These are phyloP conservation scores for Gopherus flavomarginatus DNA, from an alignment of 2,113 vertebrate species.

Conservation along the genomic window DNA sequence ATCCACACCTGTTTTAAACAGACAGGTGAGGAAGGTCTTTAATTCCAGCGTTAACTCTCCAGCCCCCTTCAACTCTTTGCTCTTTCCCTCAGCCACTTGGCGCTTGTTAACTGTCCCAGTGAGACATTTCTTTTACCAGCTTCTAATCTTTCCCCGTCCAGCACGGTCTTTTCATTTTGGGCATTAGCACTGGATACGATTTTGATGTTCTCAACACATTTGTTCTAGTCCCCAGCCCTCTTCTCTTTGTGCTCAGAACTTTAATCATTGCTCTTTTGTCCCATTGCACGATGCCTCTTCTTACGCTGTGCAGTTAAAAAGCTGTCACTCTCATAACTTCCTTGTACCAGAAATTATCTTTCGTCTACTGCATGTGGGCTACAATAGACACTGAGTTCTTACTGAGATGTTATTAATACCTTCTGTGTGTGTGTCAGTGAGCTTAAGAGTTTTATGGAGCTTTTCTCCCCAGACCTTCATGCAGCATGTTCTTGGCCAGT, in stretches of 20 bases:
- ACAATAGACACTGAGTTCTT: slow-evolving; percentile 52
- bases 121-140: background rate
- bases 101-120: slow-evolving; percentile 11
- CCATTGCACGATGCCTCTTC: slow-evolving; percentile 36
- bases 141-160: background rate
- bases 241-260: slow-evolving; percentile 38
- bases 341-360: slow-evolving; percentile 73
- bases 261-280: slow-evolving; percentile 60
- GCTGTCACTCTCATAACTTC: slow-evolving; percentile 59
- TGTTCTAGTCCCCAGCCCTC: background rate
- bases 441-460: slow-evolving; percentile 54
- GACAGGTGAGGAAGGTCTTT: background rate
- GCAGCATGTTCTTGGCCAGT: fast-evolving
- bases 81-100: background rate
- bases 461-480: slow-evolving; percentile 32
- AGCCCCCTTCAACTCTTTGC: background rate
- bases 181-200: background rate
- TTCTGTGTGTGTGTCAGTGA: slow-evolving; percentile 55
- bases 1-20: background rate
- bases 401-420: slow-evolving; percentile 55
- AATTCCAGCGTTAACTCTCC: background rate
- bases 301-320: slow-evolving; percentile 50
- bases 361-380: slow-evolving; percentile 57
- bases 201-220: background rate
- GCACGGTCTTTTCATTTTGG: background rate